These are phyloP conservation scores for Prionailurus bengalensis DNA, from an alignment of 2,113 vertebrate genomes.

Conservation along the genomic window DNA sequence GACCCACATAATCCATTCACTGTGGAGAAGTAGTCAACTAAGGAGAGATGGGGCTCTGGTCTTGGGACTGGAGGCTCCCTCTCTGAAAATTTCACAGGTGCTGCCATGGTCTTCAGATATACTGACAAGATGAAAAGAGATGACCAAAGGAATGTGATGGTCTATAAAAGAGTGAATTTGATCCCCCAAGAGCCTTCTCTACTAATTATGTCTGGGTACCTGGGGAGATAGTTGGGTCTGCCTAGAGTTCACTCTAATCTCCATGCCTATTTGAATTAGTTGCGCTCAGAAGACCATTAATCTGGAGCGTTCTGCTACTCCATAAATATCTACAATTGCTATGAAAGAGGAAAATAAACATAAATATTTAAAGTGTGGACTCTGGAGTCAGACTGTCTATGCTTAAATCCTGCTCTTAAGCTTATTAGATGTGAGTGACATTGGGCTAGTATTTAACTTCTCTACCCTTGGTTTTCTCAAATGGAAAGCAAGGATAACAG, in stretches of 20 bases:
- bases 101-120: background rate
- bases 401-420: background rate
- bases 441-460: slow-evolving; percentile 5
- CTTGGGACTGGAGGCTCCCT: background rate
- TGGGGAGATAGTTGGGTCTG: background rate
- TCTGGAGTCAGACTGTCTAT: background rate
- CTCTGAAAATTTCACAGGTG: background rate
- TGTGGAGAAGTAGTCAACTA: background rate
- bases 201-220: background rate
- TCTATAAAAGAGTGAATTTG: background rate
- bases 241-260: background rate
- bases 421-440: background rate
- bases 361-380: background rate
- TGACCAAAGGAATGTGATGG: background rate
- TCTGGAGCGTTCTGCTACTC: background rate
- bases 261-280: background rate
- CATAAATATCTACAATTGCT: background rate
- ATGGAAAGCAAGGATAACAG: background rate
- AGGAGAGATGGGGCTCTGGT: background rate
- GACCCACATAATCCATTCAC: background rate
- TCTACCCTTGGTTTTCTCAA: background rate
- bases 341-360: background rate
- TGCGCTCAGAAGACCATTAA: background rate
- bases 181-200: background rate
- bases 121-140: background rate